Percentiles rank a stretch among this genome's conserved stretches.
phyloP scores from a whole-genome alignment of 2,797 vertebrate species.

The Paguma larvata region DNA sequence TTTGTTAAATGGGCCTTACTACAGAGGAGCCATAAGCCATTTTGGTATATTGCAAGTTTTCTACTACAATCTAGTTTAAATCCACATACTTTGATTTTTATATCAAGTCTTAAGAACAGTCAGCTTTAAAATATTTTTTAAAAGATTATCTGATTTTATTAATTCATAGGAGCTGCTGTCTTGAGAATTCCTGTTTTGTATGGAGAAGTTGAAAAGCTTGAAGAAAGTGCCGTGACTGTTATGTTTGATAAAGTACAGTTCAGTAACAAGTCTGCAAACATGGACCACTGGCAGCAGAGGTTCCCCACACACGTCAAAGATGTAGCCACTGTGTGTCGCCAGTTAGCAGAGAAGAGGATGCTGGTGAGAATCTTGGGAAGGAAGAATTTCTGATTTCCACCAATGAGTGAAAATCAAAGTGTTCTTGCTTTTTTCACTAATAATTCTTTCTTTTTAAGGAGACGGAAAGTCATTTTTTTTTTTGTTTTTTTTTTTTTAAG shows the following conservation, averaged over 20 bases:
- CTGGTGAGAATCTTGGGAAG: slow-evolving; percentile 84
- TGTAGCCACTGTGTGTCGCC: slow-evolving; percentile 94
- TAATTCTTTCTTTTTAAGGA: too few relatives aligned
- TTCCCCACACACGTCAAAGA: slow-evolving; percentile 96
- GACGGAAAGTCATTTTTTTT: too few relatives aligned
- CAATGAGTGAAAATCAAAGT: background rate
- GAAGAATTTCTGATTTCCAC: background rate
- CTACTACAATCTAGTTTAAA: background rate
- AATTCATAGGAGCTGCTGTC: slow-evolving; percentile 91
- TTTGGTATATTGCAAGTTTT: background rate
- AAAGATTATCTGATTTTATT: background rate
- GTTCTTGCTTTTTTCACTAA: background rate
- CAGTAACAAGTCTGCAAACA: slow-evolving; percentile 91
- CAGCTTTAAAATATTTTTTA: slow-evolving; percentile 1
- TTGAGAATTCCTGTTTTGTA: slow-evolving; percentile 96
- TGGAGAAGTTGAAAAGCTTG: slow-evolving; percentile 94
- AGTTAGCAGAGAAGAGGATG: slow-evolving; percentile 93
- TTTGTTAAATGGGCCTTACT: background rate
- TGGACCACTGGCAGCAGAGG: slow-evolving; percentile 96
- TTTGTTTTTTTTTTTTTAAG: too few relatives aligned
- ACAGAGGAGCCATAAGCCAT: background rate
- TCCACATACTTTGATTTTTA: background rate
- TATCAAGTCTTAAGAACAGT: background rate
- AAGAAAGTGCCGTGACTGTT: slow-evolving; percentile 95
- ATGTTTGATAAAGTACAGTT: slow-evolving; percentile 95